Conservation (phyloP, 1,140 invertebrate genomes). For the Drosophila takahashii region DNA sequence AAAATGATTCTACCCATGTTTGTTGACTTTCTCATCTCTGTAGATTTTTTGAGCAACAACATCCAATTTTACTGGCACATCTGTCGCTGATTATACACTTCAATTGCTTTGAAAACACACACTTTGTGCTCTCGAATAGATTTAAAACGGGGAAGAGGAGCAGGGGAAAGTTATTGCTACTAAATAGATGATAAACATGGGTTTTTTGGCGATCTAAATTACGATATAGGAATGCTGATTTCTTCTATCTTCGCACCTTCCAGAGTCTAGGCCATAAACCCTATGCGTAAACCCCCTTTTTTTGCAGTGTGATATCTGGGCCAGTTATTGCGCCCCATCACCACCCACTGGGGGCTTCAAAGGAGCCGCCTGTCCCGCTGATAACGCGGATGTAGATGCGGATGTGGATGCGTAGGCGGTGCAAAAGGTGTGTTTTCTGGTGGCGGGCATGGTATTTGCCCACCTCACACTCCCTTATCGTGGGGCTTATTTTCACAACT, state of each 20-base stretch:
- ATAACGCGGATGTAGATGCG: slow-evolving; percentile 60
- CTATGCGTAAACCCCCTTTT: neutral
- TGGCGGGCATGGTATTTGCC: slow-evolving; percentile 49
- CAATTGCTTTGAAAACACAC: neutral
- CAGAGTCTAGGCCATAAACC: neutral
- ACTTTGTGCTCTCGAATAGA: too few species aligned
- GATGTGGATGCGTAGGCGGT: slow-evolving; percentile 56
- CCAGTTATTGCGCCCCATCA: slow-evolving; percentile 11
- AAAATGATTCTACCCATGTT: neutral
- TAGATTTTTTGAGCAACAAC: slow-evolving; percentile 13
- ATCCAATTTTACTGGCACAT: slow-evolving; percentile 1
- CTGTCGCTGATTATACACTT: neutral
- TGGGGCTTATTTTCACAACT: slow-evolving; percentile 60
- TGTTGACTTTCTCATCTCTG: slow-evolving; percentile 26
- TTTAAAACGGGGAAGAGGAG: neutral
- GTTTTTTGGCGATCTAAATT: too few species aligned
- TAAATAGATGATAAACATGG: too few species aligned
- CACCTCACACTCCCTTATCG: slow-evolving; percentile 35
- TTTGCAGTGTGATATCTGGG: slow-evolving; percentile 11
- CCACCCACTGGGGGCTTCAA: slow-evolving; percentile 32
- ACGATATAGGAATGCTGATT: too few species aligned
- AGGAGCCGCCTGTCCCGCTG: slow-evolving; percentile 44
- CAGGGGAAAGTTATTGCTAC: too few species aligned
- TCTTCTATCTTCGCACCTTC: neutral
- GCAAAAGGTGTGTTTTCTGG: neutral